Base-by-base conservation (phyloP, 2,888 invertebrate genomes). In the Metalampra italica region DNA sequence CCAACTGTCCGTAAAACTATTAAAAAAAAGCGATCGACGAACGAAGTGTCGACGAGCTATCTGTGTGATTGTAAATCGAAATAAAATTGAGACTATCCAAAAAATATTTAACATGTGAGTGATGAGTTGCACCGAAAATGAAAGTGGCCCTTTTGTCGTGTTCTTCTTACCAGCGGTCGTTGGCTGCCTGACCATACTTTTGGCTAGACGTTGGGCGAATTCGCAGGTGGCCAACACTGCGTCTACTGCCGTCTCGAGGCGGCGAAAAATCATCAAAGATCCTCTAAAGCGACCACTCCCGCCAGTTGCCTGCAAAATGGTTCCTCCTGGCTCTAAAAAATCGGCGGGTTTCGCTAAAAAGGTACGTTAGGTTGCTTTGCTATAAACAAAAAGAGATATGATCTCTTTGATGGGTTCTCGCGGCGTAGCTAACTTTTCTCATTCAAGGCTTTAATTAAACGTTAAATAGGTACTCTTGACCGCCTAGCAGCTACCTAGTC, bases 61-160 rank as follows among this genome's bases (percentile, higher is more conserved):
- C 11, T n/a, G 1, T 36, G 36, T 36, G 11, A n/a, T 36, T 39
- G 14, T 53, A 55, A 54, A 58, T 70, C 59, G 56, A 70, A 75
- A 73, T 72, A 76, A 68, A 70, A 66, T 62, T 75, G 85, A 80
- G 86, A 78, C 76, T 69, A 65, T 71, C 66, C 63, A 47, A 66
- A 68, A 76, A 78, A 61, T 78, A 75, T 84, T 83, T 85, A 87
- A 84, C 86, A 89, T 90, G 88, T 88, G 73, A 90, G 90, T 89
- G 84, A 88, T 89, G 89, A 90, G 85, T 90, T 88, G 88, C 89
- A 89, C 88, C 82, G 86, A 88, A 83, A 85, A 82, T 90, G 90
- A 81, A 78, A 90, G 75, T 89, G 91, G 80, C 67, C 86, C 89
- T 80, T 87, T 87, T 86, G 88, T 90, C 81, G 87, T 89, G 77